Conservation (phyloP, 2,113 vertebrate species). For the Hippocampus abdominalis region DNA sequence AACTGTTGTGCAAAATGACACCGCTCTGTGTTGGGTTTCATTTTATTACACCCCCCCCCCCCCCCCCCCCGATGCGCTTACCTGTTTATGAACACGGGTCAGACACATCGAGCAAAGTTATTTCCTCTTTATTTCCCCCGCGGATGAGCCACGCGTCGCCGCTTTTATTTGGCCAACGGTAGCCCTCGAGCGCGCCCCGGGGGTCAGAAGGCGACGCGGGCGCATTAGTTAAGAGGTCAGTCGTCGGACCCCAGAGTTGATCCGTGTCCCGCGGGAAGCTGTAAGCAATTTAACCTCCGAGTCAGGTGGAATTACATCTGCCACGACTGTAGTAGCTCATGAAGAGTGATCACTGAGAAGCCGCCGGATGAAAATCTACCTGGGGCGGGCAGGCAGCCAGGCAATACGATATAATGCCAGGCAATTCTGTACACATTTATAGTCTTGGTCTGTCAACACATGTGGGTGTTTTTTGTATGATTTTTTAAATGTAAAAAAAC, state of each 20-base stretch:
- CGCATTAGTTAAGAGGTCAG: conserved; percentile 34
- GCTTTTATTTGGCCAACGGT: conserved; percentile 5
- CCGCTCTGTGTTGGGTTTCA: conserved; percentile 1
- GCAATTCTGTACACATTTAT: no score
- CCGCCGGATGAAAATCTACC: conserved; percentile 4
- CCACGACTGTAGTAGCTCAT: conserved; percentile 30
- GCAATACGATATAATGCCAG: neutral
- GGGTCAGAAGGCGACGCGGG: conserved; percentile 20
- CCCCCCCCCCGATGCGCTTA: neutral
- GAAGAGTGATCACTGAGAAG: conserved; percentile 22
- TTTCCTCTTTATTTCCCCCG: conserved; percentile 9
- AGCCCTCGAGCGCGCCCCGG: neutral
- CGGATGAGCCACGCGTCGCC: neutral
- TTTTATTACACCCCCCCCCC: conserved; percentile 5
- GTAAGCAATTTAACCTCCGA: conserved; percentile 43
- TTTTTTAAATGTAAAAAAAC: no score
- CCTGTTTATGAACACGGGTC: conserved; percentile 3
- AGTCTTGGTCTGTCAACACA: no score
- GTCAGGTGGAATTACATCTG: conserved; percentile 51
- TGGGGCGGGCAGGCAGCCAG: neutral
- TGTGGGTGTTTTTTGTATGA: no score
- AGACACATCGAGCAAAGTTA: neutral
- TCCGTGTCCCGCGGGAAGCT: conserved; percentile 29
- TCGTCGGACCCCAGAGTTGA: conserved; percentile 9
- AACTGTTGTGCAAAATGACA: conserved; percentile 5